Base-by-base conservation (phyloP, 2,888 invertebrate species). In the Steinernema hermaphroditum region DNA sequence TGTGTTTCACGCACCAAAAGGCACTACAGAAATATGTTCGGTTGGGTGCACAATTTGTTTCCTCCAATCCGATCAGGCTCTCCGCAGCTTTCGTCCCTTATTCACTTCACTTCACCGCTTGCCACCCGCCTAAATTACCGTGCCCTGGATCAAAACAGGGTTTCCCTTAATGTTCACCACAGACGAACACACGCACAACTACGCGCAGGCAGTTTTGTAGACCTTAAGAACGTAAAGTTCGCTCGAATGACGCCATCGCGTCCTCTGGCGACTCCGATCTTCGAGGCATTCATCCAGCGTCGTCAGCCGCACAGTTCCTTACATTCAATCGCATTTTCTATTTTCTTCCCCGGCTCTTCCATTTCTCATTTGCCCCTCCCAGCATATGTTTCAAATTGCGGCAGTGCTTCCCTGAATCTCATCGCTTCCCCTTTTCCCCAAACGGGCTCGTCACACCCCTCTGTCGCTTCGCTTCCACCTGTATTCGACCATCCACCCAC, bases 381-480 rank as follows among this genome's bases (percentile, higher is more conserved):
- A 29, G 62, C 62, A 62, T 34, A 62, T 62, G 62, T 62, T 62
- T 62, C 62, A 62, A 62, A 62, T n/a, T 62, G 62, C 34, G 62
- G 34, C 62, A 62, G 62, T 29, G 27, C 62, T 62, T 62, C 16
- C 34, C 62, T 62, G 62, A 62, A 62, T 62, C 62, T 62, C 62
- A 62, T 54, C 37, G 37, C 54, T 54, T 24, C 32, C 27, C 62
- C 29, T 14, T 4, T 32, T 62, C 62, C 62, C 62, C 62, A 62
- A 62, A 62, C 62, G 62, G 62, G 62, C 62, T 62, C 62, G 62
- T 62, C 62, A 62, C 62, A 62, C 62, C 62, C 62, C 32, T 62
- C 29, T 24, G 62, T 62, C 62, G 62, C 62, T 62, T 62, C 62
- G 62, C 16, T 62, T 62, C 62, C 62, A 62, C 62, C 62, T 62